Base-by-base conservation (phyloP, 1,140 invertebrate species). In the Ephestia elutella region DNA sequence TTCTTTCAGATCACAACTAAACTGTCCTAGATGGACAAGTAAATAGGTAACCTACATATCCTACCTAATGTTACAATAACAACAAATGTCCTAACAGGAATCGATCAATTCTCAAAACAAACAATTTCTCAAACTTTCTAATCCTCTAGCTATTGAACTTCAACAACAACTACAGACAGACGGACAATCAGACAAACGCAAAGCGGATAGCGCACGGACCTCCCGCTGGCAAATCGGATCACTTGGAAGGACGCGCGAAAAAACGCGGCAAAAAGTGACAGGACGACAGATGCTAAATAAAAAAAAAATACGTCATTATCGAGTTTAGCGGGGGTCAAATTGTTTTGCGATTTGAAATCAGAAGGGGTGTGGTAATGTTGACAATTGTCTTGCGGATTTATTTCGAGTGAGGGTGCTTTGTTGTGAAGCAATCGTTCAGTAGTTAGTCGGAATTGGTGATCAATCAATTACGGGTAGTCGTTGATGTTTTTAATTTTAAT, bases 161-260 rank as follows among this genome's bases (percentile, higher is more conserved):
- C 38, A 10, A 44, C n/a, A 44, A 32, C 30, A 32, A 10, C 3
- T 44, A 15, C 38, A 13, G 38, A 74, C 73, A 76, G 72, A 80
- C 73, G 73, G 77, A 82, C 78, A 82, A 82, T 80, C 71, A 75
- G 75, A 68, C 64, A 73, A 61, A 59, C 61, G 65, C 59, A 63
- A 68, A 78, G 69, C 44, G 65, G 58, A 71, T 68, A 76, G 73
- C 66, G 20, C 65, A 21, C 63, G 66, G 80, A 74, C 75, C 82
- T 78, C 82, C 82, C 78, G 80, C 61, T 59, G 78, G 56, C 69
- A 81, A 83, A 86, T 76, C 78, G 70, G 80, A 80, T 82, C 73
- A 44, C 38, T 44, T n/a, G 82, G 78, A 64, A 77, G 67, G 64
- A 56, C 60, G 60, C 63, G 68, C 65, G 60, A 77, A 78, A 77